phyloP scores from a whole-genome alignment of 1,140 invertebrate species.

The Asbolus verrucosus region DNA sequence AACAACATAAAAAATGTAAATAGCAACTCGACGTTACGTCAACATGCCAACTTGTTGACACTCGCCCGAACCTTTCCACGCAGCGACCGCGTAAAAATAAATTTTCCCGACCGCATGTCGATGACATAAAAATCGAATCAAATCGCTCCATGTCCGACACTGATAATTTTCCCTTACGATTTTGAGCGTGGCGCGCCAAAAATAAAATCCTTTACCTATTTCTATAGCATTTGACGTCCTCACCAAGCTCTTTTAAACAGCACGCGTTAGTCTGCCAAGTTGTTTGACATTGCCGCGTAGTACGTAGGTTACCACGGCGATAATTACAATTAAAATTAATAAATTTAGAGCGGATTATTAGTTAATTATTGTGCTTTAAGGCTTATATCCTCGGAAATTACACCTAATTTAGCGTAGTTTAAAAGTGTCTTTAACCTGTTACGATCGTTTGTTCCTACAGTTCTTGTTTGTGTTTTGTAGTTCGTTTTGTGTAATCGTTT shows the following conservation, averaged over 20 bases:
- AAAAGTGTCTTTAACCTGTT: slow-evolving; percentile 5
- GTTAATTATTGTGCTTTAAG: slow-evolving; percentile 1
- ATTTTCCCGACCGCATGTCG: too few species aligned
- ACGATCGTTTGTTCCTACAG: too few species aligned
- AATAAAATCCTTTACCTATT: slow-evolving; percentile 24
- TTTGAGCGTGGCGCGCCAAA: background rate
- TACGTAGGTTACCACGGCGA: slow-evolving; percentile 24
- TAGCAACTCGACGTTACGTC: too few species aligned
- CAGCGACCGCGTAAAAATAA: too few species aligned
- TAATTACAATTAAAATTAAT: slow-evolving; percentile 40
- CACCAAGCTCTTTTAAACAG: slow-evolving; percentile 3
- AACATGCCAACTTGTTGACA: too few species aligned
- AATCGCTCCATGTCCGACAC: background rate
- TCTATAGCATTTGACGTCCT: background rate
- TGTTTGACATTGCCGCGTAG: slow-evolving; percentile 38
- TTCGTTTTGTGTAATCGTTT: too few species aligned
- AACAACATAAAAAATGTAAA: too few species aligned
- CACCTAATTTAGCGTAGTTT: background rate
- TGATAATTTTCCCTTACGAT: background rate
- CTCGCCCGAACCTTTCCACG: too few species aligned
- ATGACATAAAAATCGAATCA: too few species aligned
- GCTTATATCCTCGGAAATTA: background rate
- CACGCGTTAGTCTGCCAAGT: slow-evolving; percentile 22
- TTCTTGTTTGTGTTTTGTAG: too few species aligned
- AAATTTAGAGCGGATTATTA: slow-evolving; percentile 7